These are phyloP conservation scores for Electrona antarctica DNA, from an alignment of 2,113 vertebrate species.

Conservation along the genomic window DNA sequence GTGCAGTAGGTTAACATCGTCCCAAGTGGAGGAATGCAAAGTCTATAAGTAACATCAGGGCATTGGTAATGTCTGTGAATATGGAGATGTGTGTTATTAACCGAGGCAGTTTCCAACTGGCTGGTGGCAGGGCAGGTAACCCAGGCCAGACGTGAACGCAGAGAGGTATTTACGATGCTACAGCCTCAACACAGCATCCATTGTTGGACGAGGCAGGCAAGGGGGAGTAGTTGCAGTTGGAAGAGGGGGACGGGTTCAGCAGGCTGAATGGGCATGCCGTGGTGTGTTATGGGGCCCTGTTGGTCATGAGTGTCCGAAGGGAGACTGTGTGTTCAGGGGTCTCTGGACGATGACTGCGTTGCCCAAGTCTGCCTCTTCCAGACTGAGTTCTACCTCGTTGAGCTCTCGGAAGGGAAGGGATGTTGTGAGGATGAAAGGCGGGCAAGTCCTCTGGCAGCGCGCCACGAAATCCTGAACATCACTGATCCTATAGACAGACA, in stretches of 20 bases:
- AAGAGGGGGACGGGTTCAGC: too few relatives aligned
- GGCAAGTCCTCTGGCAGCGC: constrained; percentile 81
- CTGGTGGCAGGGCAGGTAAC: constrained; percentile 1
- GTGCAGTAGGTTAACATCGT: constrained; percentile 25
- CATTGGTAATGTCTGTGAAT: constrained; percentile 15
- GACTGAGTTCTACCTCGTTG: constrained; percentile 79
- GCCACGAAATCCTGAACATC: constrained; percentile 89
- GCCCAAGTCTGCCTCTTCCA: constrained; percentile 86
- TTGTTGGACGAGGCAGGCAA: constrained; percentile 7
- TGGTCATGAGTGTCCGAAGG: constrained; percentile 79
- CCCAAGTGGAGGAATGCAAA: constrained; percentile 25
- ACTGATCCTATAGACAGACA: constrained; percentile 77
- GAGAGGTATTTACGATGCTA: constrained; percentile 1
- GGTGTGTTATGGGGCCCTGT: neutral
- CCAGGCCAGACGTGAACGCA: constrained; percentile 5
- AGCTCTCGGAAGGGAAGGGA: constrained; percentile 85
- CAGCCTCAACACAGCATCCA: constrained; percentile 12
- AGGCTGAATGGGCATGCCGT: too few relatives aligned
- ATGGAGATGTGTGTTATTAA: neutral
- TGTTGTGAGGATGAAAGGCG: constrained; percentile 86
- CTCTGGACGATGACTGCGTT: constrained; percentile 92
- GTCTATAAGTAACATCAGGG: constrained; percentile 12
- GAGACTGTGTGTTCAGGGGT: constrained; percentile 78
- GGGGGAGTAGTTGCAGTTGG: too few relatives aligned
- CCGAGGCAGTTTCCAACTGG: constrained; percentile 3